These are phyloP conservation scores for Prionace glauca DNA, from an alignment of 2,797 vertebrate species.

Conservation along the genomic window DNA sequence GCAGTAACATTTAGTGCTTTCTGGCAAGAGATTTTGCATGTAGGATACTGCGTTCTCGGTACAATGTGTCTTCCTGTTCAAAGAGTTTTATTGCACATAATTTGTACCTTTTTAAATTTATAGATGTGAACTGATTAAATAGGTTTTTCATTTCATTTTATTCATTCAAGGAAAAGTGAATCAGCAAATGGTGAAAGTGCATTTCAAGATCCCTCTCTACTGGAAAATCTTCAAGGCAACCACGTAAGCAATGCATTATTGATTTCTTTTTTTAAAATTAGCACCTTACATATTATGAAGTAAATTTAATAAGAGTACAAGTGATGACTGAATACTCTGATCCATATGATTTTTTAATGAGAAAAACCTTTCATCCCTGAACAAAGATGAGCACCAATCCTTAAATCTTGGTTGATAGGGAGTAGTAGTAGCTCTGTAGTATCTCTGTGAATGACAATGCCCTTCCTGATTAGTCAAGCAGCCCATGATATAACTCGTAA, in stretches of 20 bases:
- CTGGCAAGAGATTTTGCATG: background rate
- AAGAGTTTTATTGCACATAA: background rate
- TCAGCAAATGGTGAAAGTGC: constrained; percentile 75
- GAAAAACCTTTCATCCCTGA: background rate
- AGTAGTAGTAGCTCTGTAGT: background rate
- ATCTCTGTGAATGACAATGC: too few species aligned
- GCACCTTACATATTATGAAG: background rate
- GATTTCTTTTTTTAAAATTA: constrained; percentile 10
- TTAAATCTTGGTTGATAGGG: background rate
- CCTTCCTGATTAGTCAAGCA: background rate
- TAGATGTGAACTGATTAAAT: background rate
- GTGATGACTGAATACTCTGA: background rate
- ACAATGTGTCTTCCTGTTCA: background rate
- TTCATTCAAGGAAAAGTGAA: constrained; percentile 68
- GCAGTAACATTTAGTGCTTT: background rate
- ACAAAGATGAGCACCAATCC: background rate
- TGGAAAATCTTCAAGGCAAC: constrained; percentile 94
- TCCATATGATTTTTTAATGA: background rate
- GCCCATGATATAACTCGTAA: background rate
- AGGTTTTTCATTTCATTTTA: constrained; percentile 38
- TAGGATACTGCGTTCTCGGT: background rate
- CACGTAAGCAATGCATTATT: constrained; percentile 70
- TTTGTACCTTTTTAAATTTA: background rate
- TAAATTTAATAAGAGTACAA: background rate
- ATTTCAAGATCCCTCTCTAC: constrained; percentile 83